Conservation (phyloP, 2,797 vertebrate species). For the Leptoclinus maculatus region DNA sequence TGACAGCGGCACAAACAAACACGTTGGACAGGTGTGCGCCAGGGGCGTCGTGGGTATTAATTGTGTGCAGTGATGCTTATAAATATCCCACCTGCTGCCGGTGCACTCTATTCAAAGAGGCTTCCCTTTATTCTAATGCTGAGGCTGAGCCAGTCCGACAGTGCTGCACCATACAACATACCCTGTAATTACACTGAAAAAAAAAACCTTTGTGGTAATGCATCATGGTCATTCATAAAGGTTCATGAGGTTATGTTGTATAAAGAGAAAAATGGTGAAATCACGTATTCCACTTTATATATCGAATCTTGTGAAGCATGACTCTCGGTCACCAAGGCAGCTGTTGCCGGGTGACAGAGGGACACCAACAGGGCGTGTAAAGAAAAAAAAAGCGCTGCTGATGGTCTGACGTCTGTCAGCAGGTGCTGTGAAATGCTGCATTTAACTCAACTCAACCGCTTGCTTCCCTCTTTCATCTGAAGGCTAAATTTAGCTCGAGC, state of each 20-base stretch:
- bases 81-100: constrained; percentile 72
- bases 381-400: constrained; percentile 32
- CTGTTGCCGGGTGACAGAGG: constrained; percentile 69
- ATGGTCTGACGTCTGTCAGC: constrained; percentile 73
- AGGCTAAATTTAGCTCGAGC: constrained; percentile 77
- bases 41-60: constrained; percentile 57
- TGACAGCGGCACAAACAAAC: constrained; percentile 41
- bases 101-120: constrained; percentile 53
- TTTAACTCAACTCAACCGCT: constrained; percentile 72
- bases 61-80: constrained; percentile 55
- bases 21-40: constrained; percentile 46
- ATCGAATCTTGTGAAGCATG: constrained; percentile 15
- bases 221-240: background rate
- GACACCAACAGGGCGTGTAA: constrained; percentile 53
- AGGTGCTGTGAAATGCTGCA: constrained; percentile 79
- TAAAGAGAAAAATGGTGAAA: background rate
- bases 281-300: background rate
- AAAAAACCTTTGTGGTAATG: background rate
- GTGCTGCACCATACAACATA: background rate
- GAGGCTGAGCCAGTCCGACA: constrained; percentile 34
- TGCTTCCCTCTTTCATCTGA: constrained; percentile 64
- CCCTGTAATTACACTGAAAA: background rate
- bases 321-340: constrained; percentile 59
- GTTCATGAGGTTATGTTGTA: background rate
- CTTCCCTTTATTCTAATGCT: constrained; percentile 41